Percentiles rank a stretch among this genome's conserved stretches.
Conservation (phyloP, 2,113 vertebrate species). For the Bos javanicus region DNA sequence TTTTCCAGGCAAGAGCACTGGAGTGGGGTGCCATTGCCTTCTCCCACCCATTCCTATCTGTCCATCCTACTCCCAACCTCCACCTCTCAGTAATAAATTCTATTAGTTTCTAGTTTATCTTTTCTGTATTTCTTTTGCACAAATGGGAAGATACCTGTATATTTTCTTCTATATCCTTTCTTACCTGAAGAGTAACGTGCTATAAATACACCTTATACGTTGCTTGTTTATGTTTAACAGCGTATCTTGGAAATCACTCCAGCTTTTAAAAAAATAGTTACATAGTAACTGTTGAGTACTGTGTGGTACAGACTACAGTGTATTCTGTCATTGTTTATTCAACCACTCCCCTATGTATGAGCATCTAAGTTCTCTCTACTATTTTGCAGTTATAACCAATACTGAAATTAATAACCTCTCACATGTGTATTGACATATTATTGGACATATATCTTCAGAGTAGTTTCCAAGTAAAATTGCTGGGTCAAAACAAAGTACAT, state of each 20-base stretch:
- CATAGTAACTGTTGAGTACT: not conserved
- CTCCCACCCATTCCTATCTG: not conserved
- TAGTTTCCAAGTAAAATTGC: not conserved
- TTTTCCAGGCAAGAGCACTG: too few species aligned
- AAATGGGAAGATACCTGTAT: not conserved
- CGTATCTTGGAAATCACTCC: not conserved
- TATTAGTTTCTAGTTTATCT: not conserved
- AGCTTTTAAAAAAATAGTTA: not conserved
- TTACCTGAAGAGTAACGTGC: not conserved
- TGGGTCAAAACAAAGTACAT: not conserved
- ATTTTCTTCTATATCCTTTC: not conserved
- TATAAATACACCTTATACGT: not conserved
- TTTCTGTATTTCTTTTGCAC: not conserved
- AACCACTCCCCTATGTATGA: not conserved
- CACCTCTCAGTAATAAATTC: not conserved
- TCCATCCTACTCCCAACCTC: too few species aligned
- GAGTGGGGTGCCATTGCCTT: too few species aligned
- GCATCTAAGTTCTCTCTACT: not conserved
- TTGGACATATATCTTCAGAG: not conserved
- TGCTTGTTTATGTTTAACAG: not conserved
- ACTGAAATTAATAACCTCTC: not conserved
- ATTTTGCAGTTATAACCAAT: not conserved
- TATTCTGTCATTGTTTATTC: not conserved
- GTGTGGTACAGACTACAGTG: not conserved
- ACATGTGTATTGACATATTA: not conserved